Conservation (phyloP, 1,140 invertebrate species). For the Trichonephila clavata region DNA sequence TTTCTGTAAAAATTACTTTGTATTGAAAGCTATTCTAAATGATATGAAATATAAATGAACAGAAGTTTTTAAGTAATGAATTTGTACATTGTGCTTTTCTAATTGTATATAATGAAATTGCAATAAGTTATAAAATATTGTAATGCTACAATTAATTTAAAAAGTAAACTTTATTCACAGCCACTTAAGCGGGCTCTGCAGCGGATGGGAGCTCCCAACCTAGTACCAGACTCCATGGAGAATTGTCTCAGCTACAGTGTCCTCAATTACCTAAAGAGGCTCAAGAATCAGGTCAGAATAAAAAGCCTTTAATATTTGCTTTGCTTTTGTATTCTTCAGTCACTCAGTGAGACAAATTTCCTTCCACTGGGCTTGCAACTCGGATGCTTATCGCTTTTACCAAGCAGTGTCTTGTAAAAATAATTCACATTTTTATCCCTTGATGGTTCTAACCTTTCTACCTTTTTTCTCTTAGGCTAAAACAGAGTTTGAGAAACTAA, state of each 20-base stretch:
- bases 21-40: no score
- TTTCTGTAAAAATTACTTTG: no score
- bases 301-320: not conserved
- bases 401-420: not conserved
- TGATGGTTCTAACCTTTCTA: not conserved
- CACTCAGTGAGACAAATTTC: not conserved
- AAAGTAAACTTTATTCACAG: slow-evolving; percentile 82
- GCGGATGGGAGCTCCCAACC: slow-evolving; percentile 90
- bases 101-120: no score
- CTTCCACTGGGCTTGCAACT: not conserved
- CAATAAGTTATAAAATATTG: no score
- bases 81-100: no score
- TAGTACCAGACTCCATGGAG: slow-evolving; percentile 95
- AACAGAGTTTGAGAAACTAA: slow-evolving; percentile 94
- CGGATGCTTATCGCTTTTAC: no score
- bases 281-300: slow-evolving; percentile 88
- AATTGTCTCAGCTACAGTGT: slow-evolving; percentile 96
- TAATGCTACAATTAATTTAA: no score
- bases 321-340: not conserved
- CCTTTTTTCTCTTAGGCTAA: slow-evolving; percentile 87
- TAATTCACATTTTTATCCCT: not conserved
- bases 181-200: slow-evolving; percentile 93
- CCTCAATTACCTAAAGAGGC: slow-evolving; percentile 95
- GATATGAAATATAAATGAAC: no score
- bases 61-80: no score